Evolutionary conservation across 2,888 invertebrate species (phyloP).

Genomic region (Drosophila tripunctata): DNA sequence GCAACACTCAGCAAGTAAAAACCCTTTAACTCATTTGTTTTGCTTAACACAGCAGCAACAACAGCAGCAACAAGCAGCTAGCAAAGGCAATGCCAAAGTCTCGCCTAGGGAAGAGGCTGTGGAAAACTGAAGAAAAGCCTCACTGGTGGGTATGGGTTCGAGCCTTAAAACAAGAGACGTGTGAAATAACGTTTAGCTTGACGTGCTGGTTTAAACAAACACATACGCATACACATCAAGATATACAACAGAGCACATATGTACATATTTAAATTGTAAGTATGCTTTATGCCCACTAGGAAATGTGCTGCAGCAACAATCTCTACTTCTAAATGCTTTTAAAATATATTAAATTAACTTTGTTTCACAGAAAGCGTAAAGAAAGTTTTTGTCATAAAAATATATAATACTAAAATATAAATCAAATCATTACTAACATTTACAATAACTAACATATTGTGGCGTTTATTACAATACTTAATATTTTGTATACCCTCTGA

Average conservation of each 20-base stretch:
- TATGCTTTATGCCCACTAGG: conserved; percentile 16
- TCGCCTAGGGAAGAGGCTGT: neutral
- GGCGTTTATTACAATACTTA: no score
- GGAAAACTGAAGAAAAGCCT: conserved; percentile 11
- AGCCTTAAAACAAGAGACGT: conserved; percentile 71
- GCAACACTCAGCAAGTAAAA: conserved; percentile 58
- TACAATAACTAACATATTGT: no score
- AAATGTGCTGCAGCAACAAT: conserved; percentile 17
- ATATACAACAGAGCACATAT: neutral
- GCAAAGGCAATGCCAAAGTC: conserved; percentile 25
- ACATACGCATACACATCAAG: conserved; percentile 13
- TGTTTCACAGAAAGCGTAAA: no score
- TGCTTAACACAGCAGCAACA: conserved; percentile 64
- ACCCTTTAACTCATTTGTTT: conserved; percentile 80
- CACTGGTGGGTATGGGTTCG: conserved; percentile 6
- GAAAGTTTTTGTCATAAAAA: no score
- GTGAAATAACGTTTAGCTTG: conserved; percentile 72
- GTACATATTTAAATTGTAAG: neutral
- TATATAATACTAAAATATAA: no score
- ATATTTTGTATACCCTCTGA: no score
- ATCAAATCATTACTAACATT: no score
- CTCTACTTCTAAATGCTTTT: no score
- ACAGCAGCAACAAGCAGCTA: conserved; percentile 37
- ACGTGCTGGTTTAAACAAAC: conserved; percentile 41
- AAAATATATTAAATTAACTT: no score